phyloP scores from a whole-genome alignment of 1,140 invertebrate genomes.

The Vollenhovia emeryi region DNA sequence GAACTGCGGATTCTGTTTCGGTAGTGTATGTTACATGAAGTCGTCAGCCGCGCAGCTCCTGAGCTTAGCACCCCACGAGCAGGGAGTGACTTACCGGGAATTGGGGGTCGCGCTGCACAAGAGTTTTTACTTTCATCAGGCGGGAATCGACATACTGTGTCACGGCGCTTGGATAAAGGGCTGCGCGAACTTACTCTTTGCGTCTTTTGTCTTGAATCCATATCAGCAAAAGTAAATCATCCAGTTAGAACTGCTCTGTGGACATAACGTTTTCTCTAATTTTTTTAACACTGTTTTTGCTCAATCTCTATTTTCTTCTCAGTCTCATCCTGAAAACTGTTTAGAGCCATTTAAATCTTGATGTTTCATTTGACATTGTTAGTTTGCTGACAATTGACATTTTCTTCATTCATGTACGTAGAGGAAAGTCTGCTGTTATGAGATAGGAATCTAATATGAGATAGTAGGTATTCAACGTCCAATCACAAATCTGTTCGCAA shows the following conservation, averaged over 20 bases:
- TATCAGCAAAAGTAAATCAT: constrained; percentile 73
- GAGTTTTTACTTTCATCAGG: constrained; percentile 77
- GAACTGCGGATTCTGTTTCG: constrained; percentile 74
- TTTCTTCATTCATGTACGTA: constrained; percentile 54
- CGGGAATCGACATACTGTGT: constrained; percentile 70
- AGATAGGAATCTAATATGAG: too few relatives aligned
- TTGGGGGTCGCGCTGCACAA: constrained; percentile 70
- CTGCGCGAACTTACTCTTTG: constrained; percentile 76
- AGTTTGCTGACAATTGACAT: background rate
- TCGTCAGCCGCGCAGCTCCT: constrained; percentile 52
- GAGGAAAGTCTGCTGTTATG: too few relatives aligned
- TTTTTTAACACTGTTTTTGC: background rate
- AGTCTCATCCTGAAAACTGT: background rate
- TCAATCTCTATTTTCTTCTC: background rate
- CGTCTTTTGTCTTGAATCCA: constrained; percentile 73
- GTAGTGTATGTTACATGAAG: constrained; percentile 72
- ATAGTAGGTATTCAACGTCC: too few relatives aligned
- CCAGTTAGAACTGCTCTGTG: too few relatives aligned
- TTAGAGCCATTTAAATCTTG: background rate
- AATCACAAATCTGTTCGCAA: too few relatives aligned
- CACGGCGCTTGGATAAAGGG: constrained; percentile 74
- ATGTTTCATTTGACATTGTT: background rate
- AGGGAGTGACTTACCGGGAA: constrained; percentile 53
- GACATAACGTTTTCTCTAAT: too few relatives aligned
- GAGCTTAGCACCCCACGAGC: constrained; percentile 47